These are phyloP conservation scores for Bacillus rossius DNA, from an alignment of 1,140 invertebrate genomes.

Conservation along the genomic window DNA sequence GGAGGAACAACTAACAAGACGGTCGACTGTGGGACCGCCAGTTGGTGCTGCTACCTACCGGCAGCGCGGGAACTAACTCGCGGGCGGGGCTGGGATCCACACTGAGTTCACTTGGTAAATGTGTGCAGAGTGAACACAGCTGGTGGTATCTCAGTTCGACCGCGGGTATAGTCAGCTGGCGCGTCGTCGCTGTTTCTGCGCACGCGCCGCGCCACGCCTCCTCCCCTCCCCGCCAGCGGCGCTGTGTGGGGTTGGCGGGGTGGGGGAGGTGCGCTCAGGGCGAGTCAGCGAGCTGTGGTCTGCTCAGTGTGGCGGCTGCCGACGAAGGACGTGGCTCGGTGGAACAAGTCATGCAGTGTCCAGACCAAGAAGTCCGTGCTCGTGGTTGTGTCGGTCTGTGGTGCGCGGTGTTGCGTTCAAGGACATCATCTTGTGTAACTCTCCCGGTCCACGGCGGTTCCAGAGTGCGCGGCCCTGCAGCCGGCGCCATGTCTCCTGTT, in stretches of 20 bases:
- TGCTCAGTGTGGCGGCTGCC: too few species aligned
- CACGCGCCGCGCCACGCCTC: constrained; percentile 12
- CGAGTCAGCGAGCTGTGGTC: too few species aligned
- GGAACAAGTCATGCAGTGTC: too few species aligned
- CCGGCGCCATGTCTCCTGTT: too few species aligned
- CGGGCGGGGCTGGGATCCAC: constrained; percentile 74
- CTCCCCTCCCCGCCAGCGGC: constrained; percentile 8
- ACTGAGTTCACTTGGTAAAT: constrained; percentile 82
- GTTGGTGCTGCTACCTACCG: constrained; percentile 1
- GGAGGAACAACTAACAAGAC: too few species aligned
- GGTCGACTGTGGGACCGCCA: background rate
- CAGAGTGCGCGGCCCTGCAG: too few species aligned
- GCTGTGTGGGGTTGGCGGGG: background rate
- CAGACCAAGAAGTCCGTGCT: too few species aligned
- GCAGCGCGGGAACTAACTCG: constrained; percentile 5
- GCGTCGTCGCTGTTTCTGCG: constrained; percentile 9
- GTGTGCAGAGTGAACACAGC: constrained; percentile 86
- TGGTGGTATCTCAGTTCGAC: constrained; percentile 93
- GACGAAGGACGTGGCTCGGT: too few species aligned
- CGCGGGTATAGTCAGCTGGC: background rate
- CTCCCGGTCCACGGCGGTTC: too few species aligned
- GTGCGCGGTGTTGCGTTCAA: too few species aligned
- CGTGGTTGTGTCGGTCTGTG: too few species aligned
- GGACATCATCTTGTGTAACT: too few species aligned
- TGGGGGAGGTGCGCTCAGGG: background rate